Conservation (phyloP, 1,140 invertebrate species). For the Rhopalosiphum padi region DNA sequence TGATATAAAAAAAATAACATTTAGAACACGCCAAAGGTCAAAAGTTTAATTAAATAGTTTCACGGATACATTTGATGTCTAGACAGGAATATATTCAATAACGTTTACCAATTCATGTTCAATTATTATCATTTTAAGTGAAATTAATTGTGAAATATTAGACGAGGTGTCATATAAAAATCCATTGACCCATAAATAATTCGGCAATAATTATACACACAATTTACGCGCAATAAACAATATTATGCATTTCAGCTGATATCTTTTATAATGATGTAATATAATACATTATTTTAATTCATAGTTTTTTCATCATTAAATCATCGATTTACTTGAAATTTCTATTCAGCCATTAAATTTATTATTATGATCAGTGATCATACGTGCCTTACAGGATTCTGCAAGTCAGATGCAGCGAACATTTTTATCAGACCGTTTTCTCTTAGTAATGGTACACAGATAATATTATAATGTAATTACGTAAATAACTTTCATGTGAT, state of each 20-base stretch:
- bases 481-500: neutral
- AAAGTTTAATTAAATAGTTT: neutral
- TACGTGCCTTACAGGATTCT: neutral
- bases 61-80: neutral
- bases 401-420: neutral
- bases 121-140: neutral
- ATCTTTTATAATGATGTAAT: neutral
- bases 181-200: neutral
- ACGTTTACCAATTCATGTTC: neutral
- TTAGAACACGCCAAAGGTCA: neutral
- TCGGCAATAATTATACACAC: neutral
- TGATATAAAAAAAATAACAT: neutral
- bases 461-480: neutral
- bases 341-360: neutral
- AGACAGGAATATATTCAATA: neutral
- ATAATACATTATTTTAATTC: neutral
- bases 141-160: neutral
- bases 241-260: neutral
- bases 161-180: neutral
- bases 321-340: neutral
- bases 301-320: conserved; percentile 6
- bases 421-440: neutral
- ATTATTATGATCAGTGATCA: neutral
- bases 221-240: neutral
- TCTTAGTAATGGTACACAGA: neutral